phyloP scores from a whole-genome alignment of 2,888 invertebrate genomes.

The Cerastis leucographa region DNA sequence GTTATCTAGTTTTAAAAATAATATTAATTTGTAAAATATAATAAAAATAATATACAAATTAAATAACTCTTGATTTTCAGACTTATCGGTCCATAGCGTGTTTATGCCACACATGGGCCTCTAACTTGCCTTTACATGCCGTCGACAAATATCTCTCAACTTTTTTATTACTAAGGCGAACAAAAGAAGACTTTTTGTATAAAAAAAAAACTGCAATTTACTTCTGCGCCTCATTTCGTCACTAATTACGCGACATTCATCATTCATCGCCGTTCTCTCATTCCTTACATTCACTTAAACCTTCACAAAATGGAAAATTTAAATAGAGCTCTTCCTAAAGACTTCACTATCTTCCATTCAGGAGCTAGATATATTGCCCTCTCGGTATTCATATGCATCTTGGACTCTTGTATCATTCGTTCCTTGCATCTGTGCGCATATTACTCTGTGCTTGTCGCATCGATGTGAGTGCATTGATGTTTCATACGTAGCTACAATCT shows the following conservation, averaged over 20 bases:
- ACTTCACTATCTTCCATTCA: slow-evolving; percentile 46
- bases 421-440: slow-evolving; percentile 38
- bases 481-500: slow-evolving; percentile 67
- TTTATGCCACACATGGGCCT: too few relatives aligned
- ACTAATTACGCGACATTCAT: slow-evolving; percentile 14
- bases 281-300: slow-evolving; percentile 9
- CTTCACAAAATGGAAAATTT: slow-evolving; percentile 21
- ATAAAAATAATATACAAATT: too few relatives aligned
- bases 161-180: background rate
- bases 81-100: too few relatives aligned
- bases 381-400: slow-evolving; percentile 31
- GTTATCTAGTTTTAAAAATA: too few relatives aligned
- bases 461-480: slow-evolving; percentile 65
- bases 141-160: background rate
- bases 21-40: too few relatives aligned
- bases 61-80: too few relatives aligned
- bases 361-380: slow-evolving; percentile 19
- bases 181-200: background rate
- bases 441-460: slow-evolving; percentile 48
- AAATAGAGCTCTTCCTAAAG: slow-evolving; percentile 24
- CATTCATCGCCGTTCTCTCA: slow-evolving; percentile 15
- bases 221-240: background rate
- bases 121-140: too few relatives aligned
- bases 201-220: background rate
- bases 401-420: slow-evolving; percentile 17